Evolutionary conservation across 35 echinoderm and acorn worm genomes (phyloP).

Genomic region (Anneissia japonica): DNA sequence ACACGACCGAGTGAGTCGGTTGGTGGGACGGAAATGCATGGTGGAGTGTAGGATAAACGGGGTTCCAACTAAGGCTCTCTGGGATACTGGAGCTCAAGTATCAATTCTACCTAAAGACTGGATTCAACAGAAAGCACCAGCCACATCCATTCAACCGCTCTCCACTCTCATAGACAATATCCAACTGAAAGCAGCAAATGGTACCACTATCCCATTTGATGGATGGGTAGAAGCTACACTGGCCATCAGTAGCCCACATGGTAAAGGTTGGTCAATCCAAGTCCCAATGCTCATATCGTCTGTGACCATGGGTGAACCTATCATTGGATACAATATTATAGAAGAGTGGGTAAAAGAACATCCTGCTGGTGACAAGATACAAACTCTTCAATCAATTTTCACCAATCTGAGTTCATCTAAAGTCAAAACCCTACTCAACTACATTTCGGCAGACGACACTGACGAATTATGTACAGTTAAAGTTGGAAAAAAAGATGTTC

Average conservation of each 20-base stretch:
- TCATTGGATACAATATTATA: slow-evolving; percentile 14
- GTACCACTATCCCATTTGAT: slow-evolving; percentile 33
- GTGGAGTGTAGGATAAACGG: slow-evolving; percentile 3
- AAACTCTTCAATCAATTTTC: not conserved
- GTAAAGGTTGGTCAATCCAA: not conserved
- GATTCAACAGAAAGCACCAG: not conserved
- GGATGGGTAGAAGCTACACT: slow-evolving; percentile 21
- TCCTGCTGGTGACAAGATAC: not conserved
- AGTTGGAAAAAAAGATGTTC: slow-evolving; percentile 2
- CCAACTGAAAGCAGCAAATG: slow-evolving; percentile 31
- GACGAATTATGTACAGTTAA: not conserved
- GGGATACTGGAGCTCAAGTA: slow-evolving; percentile 56
- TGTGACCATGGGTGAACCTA: not conserved
- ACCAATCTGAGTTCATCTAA: not conserved
- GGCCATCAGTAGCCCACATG: not conserved
- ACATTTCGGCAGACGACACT: not conserved
- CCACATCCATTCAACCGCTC: not conserved
- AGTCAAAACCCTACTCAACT: not conserved
- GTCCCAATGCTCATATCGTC: not conserved
- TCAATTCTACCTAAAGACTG: slow-evolving; percentile 21
- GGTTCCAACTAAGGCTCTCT: slow-evolving; percentile 14
- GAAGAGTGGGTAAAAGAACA: not conserved
- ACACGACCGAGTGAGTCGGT: not conserved
- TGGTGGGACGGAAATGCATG: slow-evolving; percentile 8
- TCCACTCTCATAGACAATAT: not conserved